phyloP scores from a whole-genome alignment of 2,888 invertebrate genomes.

The Acleris cristana region DNA sequence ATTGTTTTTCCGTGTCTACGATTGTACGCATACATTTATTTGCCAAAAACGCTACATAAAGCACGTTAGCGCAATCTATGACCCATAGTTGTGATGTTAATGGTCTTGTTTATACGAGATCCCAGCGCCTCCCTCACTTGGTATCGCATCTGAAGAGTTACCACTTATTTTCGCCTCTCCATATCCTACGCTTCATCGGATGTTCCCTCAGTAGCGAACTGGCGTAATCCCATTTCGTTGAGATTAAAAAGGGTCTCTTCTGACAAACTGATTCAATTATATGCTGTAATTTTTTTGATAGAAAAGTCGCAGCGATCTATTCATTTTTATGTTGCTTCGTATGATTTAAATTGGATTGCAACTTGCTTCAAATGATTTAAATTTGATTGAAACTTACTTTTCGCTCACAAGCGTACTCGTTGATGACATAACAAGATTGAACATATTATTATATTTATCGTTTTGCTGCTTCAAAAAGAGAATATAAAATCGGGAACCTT shows the following conservation, averaged over 20 bases:
- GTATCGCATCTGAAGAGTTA: conserved; percentile 52
- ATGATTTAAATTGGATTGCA: conserved; percentile 29
- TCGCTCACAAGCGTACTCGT: conserved; percentile 24
- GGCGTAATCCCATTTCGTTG: conserved; percentile 62
- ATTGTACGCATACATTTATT: conserved; percentile 53
- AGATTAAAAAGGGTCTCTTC: conserved; percentile 68
- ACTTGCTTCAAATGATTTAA: conserved; percentile 29
- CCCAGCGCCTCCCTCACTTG: conserved; percentile 55
- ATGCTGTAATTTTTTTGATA: conserved; percentile 52
- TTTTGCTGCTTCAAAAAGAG: not conserved
- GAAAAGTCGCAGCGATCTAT: conserved; percentile 42
- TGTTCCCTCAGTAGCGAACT: conserved; percentile 57
- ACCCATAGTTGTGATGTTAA: conserved; percentile 74
- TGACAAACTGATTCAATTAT: conserved; percentile 63
- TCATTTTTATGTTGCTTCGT: conserved; percentile 34
- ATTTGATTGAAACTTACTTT: conserved; percentile 31
- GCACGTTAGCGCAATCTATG: conserved; percentile 71
- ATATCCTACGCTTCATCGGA: conserved; percentile 52
- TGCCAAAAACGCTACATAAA: conserved; percentile 56
- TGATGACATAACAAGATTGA: conserved; percentile 20
- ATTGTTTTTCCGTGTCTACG: conserved; percentile 27
- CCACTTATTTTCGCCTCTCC: conserved; percentile 46
- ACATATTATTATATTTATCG: not conserved
- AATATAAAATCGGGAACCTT: not conserved
- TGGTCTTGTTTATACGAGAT: conserved; percentile 71